Evolutionary conservation across 92 coral and sea anemone genomes (phyloP).

Genomic region (Zoanthus sansibaricus): DNA sequence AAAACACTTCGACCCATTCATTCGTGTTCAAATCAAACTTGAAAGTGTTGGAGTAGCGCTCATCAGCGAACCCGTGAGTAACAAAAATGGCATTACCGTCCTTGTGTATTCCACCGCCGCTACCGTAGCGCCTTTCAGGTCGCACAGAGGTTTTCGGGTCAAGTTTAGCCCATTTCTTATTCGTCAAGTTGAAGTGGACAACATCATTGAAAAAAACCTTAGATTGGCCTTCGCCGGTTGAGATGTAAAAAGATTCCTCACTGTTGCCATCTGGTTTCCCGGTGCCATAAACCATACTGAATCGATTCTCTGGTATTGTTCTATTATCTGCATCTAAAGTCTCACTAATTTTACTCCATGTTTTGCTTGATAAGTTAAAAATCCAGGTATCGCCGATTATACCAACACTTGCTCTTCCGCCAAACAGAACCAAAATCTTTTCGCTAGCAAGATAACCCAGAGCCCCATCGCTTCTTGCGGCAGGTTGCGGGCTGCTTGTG

Average conservation of each 20-base stretch:
- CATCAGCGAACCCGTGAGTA: slow-evolving; percentile 85
- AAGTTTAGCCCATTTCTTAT: slow-evolving; percentile 67
- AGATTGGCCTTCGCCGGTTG: slow-evolving; percentile 79
- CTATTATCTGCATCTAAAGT: slow-evolving; percentile 33
- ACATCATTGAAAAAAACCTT: slow-evolving; percentile 77
- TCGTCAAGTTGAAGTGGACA: slow-evolving; percentile 57
- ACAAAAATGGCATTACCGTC: slow-evolving; percentile 80
- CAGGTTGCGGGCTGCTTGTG: slow-evolving; percentile 35
- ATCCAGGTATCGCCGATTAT: slow-evolving; percentile 79
- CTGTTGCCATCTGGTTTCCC: neutral
- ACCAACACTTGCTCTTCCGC: slow-evolving; percentile 60
- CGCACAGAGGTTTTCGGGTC: slow-evolving; percentile 59
- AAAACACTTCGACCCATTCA: slow-evolving; percentile 84
- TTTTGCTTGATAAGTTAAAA: slow-evolving; percentile 55
- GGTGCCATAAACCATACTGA: slow-evolving; percentile 92
- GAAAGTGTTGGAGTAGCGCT: slow-evolving; percentile 88
- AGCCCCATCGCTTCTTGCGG: slow-evolving; percentile 84
- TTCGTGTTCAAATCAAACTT: slow-evolving; percentile 71
- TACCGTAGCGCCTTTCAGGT: slow-evolving; percentile 87
- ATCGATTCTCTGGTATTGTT: slow-evolving; percentile 73
- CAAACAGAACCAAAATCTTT: slow-evolving; percentile 72
- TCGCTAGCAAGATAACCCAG: slow-evolving; percentile 66
- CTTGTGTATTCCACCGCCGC: slow-evolving; percentile 84
- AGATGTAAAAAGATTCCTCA: slow-evolving; percentile 65
- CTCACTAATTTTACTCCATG: slow-evolving; percentile 64